A percentile compares a stretch with the other conserved stretches of the same genome.
Conservation (phyloP, 2,113 vertebrate genomes). For the Zingel zingel region DNA sequence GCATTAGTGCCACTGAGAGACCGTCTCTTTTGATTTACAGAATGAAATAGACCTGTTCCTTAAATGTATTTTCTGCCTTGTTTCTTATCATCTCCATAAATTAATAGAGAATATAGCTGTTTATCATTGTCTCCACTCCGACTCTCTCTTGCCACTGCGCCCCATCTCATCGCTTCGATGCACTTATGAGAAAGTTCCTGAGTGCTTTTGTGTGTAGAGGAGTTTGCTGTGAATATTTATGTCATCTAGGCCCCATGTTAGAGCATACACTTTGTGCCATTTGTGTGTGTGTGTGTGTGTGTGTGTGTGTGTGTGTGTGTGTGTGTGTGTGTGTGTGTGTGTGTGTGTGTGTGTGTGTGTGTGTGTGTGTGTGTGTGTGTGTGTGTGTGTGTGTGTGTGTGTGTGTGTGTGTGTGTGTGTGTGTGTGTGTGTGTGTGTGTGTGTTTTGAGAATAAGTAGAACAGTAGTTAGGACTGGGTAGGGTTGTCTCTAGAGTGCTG, state of each 20-base stretch:
- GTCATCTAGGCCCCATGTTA: slow-evolving; percentile 35
- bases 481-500: slow-evolving; percentile 72
- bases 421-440: slow-evolving; percentile 21
- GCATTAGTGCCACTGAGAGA: slow-evolving; percentile 2
- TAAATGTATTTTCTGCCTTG: neutral
- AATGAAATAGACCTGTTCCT: slow-evolving; percentile 23
- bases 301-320: slow-evolving; percentile 35
- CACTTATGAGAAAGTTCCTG: slow-evolving; percentile 43
- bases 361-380: slow-evolving; percentile 20
- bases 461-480: slow-evolving; percentile 59
- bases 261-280: slow-evolving; percentile 41
- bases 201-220: slow-evolving; percentile 77
- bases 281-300: slow-evolving; percentile 35
- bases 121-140: slow-evolving; percentile 32
- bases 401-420: slow-evolving; percentile 38
- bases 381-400: slow-evolving; percentile 38
- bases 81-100: slow-evolving; percentile 14
- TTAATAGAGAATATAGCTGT: slow-evolving; percentile 44
- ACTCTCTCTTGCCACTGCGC: slow-evolving; percentile 3
- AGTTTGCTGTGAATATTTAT: slow-evolving; percentile 65
- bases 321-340: slow-evolving; percentile 30
- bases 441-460: slow-evolving; percentile 60
- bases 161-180: slow-evolving; percentile 41
- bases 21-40: slow-evolving; percentile 22
- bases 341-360: slow-evolving; percentile 43